Percentiles rank a stretch among this genome's conserved stretches.
Evolutionary conservation across 2,888 invertebrate species (phyloP).

Genomic region (Hydropsyche betteni): DNA sequence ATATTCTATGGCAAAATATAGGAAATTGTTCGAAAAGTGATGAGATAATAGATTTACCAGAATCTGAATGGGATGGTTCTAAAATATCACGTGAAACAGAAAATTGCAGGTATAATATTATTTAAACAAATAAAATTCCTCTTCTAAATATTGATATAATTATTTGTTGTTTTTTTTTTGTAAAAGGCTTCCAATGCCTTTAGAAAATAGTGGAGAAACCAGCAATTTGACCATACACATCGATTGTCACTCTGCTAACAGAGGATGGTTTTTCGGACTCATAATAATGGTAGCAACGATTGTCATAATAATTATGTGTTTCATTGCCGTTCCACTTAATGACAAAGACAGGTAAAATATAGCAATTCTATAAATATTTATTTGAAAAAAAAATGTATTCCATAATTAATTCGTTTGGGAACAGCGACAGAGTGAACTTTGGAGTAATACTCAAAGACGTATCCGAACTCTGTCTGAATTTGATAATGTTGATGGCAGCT

Average conservation of each 20-base stretch:
- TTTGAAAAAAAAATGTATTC: not conserved
- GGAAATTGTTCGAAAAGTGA: conserved; percentile 66
- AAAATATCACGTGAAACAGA: conserved; percentile 39
- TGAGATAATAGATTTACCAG: conserved; percentile 56
- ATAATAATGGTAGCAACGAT: conserved; percentile 67
- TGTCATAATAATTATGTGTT: conserved; percentile 70
- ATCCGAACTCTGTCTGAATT: conserved; percentile 67
- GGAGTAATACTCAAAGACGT: conserved; percentile 65
- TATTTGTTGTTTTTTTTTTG: not conserved
- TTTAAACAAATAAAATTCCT: not conserved
- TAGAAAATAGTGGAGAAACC: conserved; percentile 64
- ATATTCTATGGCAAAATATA: conserved; percentile 79
- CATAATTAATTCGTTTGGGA: conserved; percentile 52
- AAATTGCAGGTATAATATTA: conserved; percentile 55
- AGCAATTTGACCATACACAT: conserved; percentile 72
- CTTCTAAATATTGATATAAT: not conserved
- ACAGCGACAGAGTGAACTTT: conserved; percentile 62
- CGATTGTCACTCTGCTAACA: conserved; percentile 81
- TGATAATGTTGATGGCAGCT: conserved; percentile 67
- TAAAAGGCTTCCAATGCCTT: conserved; percentile 61
- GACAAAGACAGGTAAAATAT: conserved; percentile 56
- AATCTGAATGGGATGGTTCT: conserved; percentile 41
- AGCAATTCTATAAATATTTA: no score
- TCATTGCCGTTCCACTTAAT: conserved; percentile 59
- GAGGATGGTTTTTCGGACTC: conserved; percentile 77